These are phyloP conservation scores for Asobara japonica DNA, from an alignment of 1,140 invertebrate species.

Conservation along the genomic window DNA sequence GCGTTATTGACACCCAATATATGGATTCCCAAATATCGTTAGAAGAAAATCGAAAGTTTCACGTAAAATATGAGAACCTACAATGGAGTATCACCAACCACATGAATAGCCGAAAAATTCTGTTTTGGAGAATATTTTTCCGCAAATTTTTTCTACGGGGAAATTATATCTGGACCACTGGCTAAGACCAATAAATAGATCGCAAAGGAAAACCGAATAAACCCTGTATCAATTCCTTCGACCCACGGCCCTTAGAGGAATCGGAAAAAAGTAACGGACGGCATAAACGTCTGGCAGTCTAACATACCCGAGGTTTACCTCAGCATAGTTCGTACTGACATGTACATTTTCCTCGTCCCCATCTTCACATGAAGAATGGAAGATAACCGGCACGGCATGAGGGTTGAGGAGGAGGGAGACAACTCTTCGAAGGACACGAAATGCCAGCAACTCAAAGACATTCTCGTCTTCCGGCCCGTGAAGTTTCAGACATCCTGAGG, in stretches of 20 bases:
- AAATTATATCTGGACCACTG: too few species aligned
- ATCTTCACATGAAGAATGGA: background rate
- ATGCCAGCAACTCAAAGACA: conserved; percentile 65
- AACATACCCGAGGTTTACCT: conserved; percentile 45
- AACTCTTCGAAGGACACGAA: conserved; percentile 30
- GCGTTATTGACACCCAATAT: too few species aligned
- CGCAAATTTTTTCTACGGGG: too few species aligned
- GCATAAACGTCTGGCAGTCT: conserved; percentile 9
- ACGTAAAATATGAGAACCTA: too few species aligned
- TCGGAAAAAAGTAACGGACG: background rate
- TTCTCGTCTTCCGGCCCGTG: conserved; percentile 61
- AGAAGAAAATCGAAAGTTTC: too few species aligned
- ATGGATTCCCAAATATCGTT: too few species aligned
- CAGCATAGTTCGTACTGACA: conserved; percentile 41
- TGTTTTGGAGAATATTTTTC: too few species aligned
- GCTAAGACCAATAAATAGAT: background rate
- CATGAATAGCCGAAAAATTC: too few species aligned
- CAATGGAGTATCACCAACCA: too few species aligned
- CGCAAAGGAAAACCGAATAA: too few species aligned
- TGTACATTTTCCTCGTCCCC: conserved; percentile 48
- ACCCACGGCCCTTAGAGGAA: background rate
- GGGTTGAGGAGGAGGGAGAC: background rate
- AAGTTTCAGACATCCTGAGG: conserved; percentile 57
- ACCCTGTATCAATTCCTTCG: background rate
- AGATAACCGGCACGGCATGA: background rate